These are phyloP conservation scores for Catonia carolina DNA, from an alignment of 2,888 invertebrate genomes.

Conservation along the genomic window DNA sequence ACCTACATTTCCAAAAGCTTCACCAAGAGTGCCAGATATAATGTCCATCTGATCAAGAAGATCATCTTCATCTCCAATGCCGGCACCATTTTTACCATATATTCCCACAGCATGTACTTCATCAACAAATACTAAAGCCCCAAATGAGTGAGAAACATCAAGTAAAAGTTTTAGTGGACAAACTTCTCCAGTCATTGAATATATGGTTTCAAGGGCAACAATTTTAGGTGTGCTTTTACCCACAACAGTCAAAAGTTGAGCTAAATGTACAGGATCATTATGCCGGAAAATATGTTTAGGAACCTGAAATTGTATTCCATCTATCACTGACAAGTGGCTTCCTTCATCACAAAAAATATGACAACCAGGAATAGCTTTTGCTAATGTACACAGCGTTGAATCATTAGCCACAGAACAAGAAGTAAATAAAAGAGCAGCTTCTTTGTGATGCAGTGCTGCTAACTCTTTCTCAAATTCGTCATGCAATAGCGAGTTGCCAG, in stretches of 20 bases:
- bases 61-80: conserved; percentile 84
- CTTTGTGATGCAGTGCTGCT: not conserved
- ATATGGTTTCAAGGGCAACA: not conserved
- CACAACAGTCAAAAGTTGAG: not conserved
- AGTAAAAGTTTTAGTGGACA: too few species aligned
- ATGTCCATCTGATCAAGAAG: conserved; percentile 82
- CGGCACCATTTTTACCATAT: conserved; percentile 89
- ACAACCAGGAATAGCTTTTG: not conserved
- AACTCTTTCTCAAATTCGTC: not conserved
- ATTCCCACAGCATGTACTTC: conserved; percentile 97
- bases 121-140: conserved; percentile 91
- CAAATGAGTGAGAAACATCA: conserved; percentile 80
- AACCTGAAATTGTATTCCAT: not conserved
- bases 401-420: not conserved
- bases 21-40: conserved; percentile 82
- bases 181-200: not conserved
- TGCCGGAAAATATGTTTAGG: not conserved
- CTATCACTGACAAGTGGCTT: not conserved
- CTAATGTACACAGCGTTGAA: not conserved
- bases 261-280: not conserved
- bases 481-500: not conserved
- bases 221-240: not conserved
- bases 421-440: not conserved
- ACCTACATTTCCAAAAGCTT: not conserved
- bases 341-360: not conserved